phyloP scores from a whole-genome alignment of 2,888 invertebrate species.

The Dicranocentrus wangi region DNA sequence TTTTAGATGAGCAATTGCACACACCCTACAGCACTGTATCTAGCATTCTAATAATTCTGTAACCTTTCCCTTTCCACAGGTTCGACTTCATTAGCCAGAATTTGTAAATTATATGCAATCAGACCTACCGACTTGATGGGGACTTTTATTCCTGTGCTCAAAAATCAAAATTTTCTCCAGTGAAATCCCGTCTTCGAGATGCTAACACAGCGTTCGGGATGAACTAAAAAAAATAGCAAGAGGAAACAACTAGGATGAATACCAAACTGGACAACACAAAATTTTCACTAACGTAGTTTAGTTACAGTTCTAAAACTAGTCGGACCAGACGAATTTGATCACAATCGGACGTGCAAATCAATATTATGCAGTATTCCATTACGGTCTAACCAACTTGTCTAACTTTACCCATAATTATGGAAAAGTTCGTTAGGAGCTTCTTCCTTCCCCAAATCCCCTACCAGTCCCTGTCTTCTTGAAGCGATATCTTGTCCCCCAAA shows the following conservation, averaged over 20 bases:
- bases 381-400: constrained; percentile 48
- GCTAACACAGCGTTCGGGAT: constrained; percentile 1
- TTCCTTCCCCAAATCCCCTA: constrained; percentile 2
- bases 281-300: neutral
- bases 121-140: constrained; percentile 63
- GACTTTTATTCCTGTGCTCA: constrained; percentile 33
- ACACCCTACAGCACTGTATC: no score
- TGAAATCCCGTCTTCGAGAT: constrained; percentile 18
- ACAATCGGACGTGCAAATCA: constrained; percentile 29
- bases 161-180: constrained; percentile 28
- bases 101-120: constrained; percentile 57
- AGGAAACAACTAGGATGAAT: neutral
- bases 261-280: neutral
- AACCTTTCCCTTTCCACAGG: constrained; percentile 31
- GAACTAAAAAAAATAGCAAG: neutral
- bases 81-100: constrained; percentile 60
- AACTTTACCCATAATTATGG: constrained; percentile 53
- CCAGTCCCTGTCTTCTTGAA: neutral
- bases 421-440: no score
- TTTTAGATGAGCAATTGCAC: constrained; percentile 29
- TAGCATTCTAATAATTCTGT: no score
- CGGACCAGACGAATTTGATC: constrained; percentile 49
- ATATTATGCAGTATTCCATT: constrained; percentile 51
- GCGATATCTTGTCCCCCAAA: no score
- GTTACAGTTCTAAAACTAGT: constrained; percentile 46